Base-by-base conservation (phyloP, 2,888 invertebrate species). In the Drosophila glabriapex region DNA sequence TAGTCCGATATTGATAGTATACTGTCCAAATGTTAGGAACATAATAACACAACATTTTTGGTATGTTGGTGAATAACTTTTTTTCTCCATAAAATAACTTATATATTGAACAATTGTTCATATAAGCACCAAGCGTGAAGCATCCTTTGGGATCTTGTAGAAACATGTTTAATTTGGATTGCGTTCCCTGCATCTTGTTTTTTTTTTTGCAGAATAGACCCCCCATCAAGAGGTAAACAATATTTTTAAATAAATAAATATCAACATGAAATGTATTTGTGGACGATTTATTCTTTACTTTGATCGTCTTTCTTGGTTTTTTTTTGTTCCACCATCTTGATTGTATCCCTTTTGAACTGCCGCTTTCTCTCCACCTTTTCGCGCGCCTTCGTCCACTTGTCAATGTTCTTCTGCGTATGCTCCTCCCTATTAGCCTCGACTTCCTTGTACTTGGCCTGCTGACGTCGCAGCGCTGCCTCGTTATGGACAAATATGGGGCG, bases 401-500 rank as follows among this genome's bases (percentile, higher is more conserved):
- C 72, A 31, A 91, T 68, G 10, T 73, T 82, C 0, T 54, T 22
- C 37, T 59, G 64, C 0, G 67, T 72, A 9, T 68, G 62, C 5
- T 39, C 64, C 6, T 73, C 68, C 50, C 59, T 76, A 1, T 69
- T 12, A 0, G 37, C 63, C 14, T 87, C 67, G 25, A 52, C 61
- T 31, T 63, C 64, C 33, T 52, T 63, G 31, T 61, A 63, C 12
- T 69, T 74, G 3, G 43, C 25, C 19, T 71, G 65, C 14, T 73
- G 72, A 3, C 68, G 60, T 3, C 73, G 68, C n/a, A 87, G 12
- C 4, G 73, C n/a, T 0, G 65, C 29, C 6, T 73, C 82, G 37
- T 84, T 89, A 35, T 85, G 88, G 0, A 87, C 31, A 14, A 85
- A 84, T 0, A 84, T 12, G 7, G 76, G 91, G 0, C 83, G 85